Evolutionary conservation across 2,797 vertebrate species (phyloP).

Genomic region (Phataginus tricuspis): DNA sequence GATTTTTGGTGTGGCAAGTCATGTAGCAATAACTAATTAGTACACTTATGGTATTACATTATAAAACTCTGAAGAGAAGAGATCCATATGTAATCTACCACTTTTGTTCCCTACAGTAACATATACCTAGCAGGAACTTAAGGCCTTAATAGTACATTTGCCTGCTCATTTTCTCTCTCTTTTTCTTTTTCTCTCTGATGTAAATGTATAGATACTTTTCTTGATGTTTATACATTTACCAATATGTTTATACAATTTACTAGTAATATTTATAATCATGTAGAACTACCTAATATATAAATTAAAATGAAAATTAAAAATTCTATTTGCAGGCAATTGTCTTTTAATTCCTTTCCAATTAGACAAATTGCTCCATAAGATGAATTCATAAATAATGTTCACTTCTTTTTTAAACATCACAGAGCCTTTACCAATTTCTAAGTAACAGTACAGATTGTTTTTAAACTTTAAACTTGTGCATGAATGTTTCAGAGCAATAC

Average conservation of each 20-base stretch:
- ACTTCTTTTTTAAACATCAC: constrained; percentile 41
- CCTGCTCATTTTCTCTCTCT: neutral
- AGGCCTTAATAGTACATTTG: neutral
- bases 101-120: neutral
- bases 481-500: constrained; percentile 13
- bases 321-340: neutral
- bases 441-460: neutral
- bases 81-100: neutral
- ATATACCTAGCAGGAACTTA: neutral
- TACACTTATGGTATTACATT: neutral
- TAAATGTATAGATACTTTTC: neutral
- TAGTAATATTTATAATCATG: neutral
- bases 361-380: constrained; percentile 22
- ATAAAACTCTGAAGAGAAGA: neutral
- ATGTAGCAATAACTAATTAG: neutral
- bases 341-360: constrained; percentile 43
- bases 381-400: constrained; percentile 38
- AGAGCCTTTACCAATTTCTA: neutral
- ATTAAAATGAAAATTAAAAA: constrained; percentile 28
- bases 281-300: constrained; percentile 1
- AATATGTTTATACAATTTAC: neutral
- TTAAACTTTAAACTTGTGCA: constrained; percentile 25
- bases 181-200: constrained; percentile 33
- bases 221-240: neutral
- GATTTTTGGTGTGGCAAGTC: neutral